Conservation (phyloP, 2,888 invertebrate genomes). For the Dryobotodes eremita region DNA sequence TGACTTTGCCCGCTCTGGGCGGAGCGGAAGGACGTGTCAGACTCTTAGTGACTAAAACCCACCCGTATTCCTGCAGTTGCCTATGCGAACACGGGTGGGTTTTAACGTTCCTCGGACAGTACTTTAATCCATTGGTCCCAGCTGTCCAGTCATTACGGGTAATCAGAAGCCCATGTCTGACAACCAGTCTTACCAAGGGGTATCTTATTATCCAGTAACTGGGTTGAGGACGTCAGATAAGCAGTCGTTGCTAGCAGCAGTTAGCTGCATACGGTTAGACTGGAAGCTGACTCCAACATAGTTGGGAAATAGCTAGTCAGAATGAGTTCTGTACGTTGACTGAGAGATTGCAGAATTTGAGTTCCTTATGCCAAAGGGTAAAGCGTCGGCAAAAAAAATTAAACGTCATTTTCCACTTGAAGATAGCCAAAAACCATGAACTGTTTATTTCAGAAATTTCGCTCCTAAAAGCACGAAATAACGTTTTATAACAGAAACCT, state of each 20-base stretch:
- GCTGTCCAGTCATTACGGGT: not conserved
- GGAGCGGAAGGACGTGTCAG: no score
- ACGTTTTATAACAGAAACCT: not conserved
- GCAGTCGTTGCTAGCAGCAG: not conserved
- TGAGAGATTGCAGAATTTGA: not conserved
- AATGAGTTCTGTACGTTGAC: not conserved
- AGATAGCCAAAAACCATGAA: not conserved
- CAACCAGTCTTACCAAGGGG: not conserved
- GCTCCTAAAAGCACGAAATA: not conserved
- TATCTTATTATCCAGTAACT: not conserved
- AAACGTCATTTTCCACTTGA: not conserved
- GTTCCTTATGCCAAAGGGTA: slow-evolving; percentile 14
- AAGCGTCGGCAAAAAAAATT: not conserved
- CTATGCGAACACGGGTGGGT: no score
- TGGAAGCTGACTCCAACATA: not conserved
- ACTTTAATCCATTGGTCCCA: not conserved
- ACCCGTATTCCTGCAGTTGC: no score
- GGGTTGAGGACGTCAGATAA: not conserved
- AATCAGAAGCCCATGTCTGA: not conserved
- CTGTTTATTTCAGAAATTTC: not conserved
- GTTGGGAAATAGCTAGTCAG: not conserved
- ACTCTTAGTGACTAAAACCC: no score
- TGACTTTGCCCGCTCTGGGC: no score
- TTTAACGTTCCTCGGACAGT: no score
- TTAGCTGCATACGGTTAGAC: not conserved